These are phyloP conservation scores for Typhlomys cinereus DNA, from an alignment of 2,113 vertebrate genomes.

Conservation along the genomic window DNA sequence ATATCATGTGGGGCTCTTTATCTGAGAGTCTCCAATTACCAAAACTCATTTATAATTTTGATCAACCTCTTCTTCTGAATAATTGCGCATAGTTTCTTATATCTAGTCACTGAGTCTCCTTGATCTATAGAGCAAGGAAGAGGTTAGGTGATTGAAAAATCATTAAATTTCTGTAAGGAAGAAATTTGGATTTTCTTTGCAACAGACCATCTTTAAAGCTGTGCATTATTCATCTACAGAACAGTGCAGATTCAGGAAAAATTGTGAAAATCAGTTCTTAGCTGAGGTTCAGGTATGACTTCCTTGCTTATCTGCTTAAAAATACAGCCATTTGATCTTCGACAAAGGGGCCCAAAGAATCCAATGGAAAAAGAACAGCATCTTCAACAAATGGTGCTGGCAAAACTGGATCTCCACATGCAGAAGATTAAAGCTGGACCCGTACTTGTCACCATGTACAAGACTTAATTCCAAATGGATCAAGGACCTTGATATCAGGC, in stretches of 20 bases:
- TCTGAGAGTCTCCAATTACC: constrained; percentile 40
- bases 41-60: constrained; percentile 64
- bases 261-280: constrained; percentile 43
- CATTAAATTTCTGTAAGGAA: constrained; percentile 63
- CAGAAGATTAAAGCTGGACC: no score
- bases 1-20: constrained; percentile 24
- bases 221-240: constrained; percentile 65
- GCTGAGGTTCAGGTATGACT: neutral
- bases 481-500: no score
- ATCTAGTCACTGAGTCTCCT: constrained; percentile 44
- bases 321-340: no score
- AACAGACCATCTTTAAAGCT: constrained; percentile 54
- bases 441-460: no score
- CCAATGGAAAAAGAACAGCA: no score
- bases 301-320: constrained; percentile 42
- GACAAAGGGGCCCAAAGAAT: no score
- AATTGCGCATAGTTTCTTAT: constrained; percentile 45
- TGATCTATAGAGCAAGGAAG: constrained; percentile 56
- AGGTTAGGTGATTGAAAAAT: constrained; percentile 52
- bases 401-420: no score
- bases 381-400: no score
- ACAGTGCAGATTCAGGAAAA: constrained; percentile 50
- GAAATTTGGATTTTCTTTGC: constrained; percentile 66
- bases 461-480: no score
- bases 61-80: constrained; percentile 47